phyloP scores from a whole-genome alignment of 2,888 invertebrate species.

The Epiblema foenella region DNA sequence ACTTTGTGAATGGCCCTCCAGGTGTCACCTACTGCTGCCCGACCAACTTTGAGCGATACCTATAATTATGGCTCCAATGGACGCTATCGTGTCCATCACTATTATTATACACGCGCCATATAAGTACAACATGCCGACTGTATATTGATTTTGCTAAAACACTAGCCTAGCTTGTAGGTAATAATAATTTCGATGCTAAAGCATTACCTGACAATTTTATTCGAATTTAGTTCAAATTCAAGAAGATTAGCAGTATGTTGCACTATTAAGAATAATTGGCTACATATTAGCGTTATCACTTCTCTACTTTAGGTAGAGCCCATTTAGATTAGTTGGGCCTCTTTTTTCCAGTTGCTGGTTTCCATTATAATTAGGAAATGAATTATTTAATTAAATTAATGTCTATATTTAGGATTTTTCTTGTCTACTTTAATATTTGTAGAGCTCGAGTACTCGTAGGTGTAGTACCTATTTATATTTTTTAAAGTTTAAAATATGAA shows the following conservation, averaged over 20 bases:
- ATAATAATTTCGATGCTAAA: constrained; percentile 43
- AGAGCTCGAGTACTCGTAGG: not conserved
- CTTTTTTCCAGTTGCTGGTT: not conserved
- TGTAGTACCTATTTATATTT: too few species aligned
- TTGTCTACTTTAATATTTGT: not conserved
- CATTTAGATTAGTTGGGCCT: not conserved
- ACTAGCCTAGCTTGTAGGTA: constrained; percentile 55
- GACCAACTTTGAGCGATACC: constrained; percentile 80
- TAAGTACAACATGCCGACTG: constrained; percentile 67
- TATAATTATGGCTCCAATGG: constrained; percentile 72
- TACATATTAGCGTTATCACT: not conserved
- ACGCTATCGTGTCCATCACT: constrained; percentile 74
- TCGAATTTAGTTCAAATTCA: not conserved
- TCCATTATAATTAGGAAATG: not conserved
- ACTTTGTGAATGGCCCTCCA: constrained; percentile 28
- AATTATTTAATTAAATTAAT: too few species aligned
- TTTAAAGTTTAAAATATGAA: too few species aligned
- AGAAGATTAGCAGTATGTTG: not conserved
- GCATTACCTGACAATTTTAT: not conserved
- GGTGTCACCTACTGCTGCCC: constrained; percentile 51
- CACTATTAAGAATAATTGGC: not conserved
- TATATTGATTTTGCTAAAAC: constrained; percentile 78
- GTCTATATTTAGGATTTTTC: not conserved
- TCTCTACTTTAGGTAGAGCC: too few species aligned
- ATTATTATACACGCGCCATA: constrained; percentile 65